Conservation (phyloP, 1,140 invertebrate genomes). For the Drosophila busckii region DNA sequence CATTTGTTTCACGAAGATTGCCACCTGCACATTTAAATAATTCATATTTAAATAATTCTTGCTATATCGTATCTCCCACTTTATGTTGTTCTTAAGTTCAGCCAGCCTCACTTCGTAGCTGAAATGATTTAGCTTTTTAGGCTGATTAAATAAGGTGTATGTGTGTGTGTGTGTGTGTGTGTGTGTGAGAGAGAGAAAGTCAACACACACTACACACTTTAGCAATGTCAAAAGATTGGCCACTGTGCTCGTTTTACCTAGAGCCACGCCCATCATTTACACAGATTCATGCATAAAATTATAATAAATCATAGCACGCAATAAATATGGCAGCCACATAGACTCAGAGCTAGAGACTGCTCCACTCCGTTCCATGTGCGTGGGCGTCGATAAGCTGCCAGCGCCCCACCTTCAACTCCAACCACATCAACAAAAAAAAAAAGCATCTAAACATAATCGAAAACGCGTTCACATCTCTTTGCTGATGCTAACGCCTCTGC, state of each 20-base stretch:
- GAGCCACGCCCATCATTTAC: conserved; percentile 48
- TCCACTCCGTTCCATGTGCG: conserved; percentile 25
- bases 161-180: neutral
- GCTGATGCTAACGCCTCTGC: neutral
- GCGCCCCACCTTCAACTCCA: neutral
- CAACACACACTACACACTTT: conserved; percentile 13
- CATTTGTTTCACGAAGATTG: too few species aligned
- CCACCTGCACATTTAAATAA: too few species aligned
- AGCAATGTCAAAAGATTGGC: conserved; percentile 34
- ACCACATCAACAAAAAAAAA: conserved; percentile 6
- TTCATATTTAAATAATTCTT: too few species aligned
- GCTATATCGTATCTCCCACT: too few species aligned
- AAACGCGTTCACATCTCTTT: conserved; percentile 53
- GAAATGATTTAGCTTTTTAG: neutral
- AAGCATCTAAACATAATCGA: conserved; percentile 73
- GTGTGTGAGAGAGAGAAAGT: neutral
- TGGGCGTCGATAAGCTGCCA: conserved; percentile 67
- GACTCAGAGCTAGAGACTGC: neutral
- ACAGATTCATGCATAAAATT: conserved; percentile 74
- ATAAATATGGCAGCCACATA: conserved; percentile 63
- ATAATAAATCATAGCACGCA: conserved; percentile 71
- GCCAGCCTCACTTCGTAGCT: too few species aligned
- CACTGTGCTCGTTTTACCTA: conserved; percentile 57
- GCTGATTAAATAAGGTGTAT: conserved; percentile 9
- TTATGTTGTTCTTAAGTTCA: too few species aligned